Evolutionary conservation across 1,140 invertebrate species (phyloP), one percentile per base, ranked within the genome.

Genomic region (Neodiprion lecontei): DNA sequence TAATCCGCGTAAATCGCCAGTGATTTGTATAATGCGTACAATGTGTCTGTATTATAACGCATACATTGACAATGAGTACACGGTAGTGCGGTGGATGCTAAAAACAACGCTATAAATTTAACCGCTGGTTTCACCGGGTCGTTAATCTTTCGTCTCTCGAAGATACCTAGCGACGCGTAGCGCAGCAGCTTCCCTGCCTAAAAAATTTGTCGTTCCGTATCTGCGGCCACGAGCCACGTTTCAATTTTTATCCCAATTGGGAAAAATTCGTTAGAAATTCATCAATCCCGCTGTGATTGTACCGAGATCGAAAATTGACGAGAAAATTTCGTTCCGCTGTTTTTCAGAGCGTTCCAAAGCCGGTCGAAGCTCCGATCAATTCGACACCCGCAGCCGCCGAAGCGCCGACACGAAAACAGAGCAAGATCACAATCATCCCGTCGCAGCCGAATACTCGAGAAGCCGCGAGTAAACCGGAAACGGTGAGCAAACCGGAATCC

Each of bases 381-480:
- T 66, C 80, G 12, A 73, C 14, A 65, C 74, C 77, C 23, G 72
- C 79, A 48, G 79, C 78, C 49, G 76, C 75, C 53, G 78, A 79
- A 48, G 49, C 76, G 0, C 79, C 80, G 40, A 47, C 76, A 0
- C 81, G 87, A 7, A 89, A 89, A 77, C 86, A 87, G 72, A 90
- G 85, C 77, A 90, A 90, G 84, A 86, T 89, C 76, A 89, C 85
- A 61, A 89, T 89, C 80, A 84, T 88, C 73, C 88, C 88, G 10
- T 84, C 86, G 17, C 85, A 88, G 75, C 77, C 80, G 53, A 85
- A 84, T 70, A 87, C 74, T 75, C 83, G 86, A 66, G 86, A 84
- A 69, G 80, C 79, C 71, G 72, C 82, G 78, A 81, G 69, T 47
- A 8, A 75, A 48, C 12, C 74, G 70, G 67, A 14, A 61, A 9